phyloP scores from a whole-genome alignment of 30 jellyfish, hydroid and myxozoan species.

The Aurelia sp. region DNA sequence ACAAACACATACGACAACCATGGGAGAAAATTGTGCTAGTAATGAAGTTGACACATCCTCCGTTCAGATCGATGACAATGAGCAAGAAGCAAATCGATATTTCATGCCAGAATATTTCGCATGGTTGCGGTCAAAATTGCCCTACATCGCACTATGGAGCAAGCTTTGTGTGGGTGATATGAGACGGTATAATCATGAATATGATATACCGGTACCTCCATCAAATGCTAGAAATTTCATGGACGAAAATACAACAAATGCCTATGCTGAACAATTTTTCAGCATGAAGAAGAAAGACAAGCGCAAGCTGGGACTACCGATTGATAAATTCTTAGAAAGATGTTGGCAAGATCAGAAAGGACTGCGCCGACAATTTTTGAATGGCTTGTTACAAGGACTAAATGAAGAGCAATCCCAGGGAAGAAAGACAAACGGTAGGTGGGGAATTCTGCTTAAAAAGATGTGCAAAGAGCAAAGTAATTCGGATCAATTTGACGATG shows the following conservation, averaged over 20 bases:
- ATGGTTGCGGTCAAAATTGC: too few species aligned
- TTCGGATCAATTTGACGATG: background rate
- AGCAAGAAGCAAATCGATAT: constrained; percentile 1
- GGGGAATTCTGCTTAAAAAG: background rate
- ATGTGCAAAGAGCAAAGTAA: background rate
- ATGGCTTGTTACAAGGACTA: constrained; percentile 12
- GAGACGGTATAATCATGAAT: too few species aligned
- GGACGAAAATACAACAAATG: constrained; percentile 19
- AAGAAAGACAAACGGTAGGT: background rate
- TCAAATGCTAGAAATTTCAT: too few species aligned
- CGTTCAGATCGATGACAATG: too few species aligned
- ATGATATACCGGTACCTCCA: too few species aligned
- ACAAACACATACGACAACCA: too few species aligned
- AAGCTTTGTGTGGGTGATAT: too few species aligned
- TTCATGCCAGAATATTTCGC: too few species aligned
- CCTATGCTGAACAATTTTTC: constrained; percentile 30
- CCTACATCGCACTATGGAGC: too few species aligned
- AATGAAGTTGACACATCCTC: too few species aligned
- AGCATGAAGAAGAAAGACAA: constrained; percentile 36
- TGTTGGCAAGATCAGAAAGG: constrained; percentile 52
- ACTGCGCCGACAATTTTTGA: constrained; percentile 22
- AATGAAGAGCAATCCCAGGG: background rate
- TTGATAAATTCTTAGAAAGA: constrained; percentile 14
- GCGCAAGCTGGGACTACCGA: constrained; percentile 4
- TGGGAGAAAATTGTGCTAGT: too few species aligned